phyloP scores from a whole-genome alignment of 2,888 invertebrate species.

The Pharmacophagus antenor region DNA sequence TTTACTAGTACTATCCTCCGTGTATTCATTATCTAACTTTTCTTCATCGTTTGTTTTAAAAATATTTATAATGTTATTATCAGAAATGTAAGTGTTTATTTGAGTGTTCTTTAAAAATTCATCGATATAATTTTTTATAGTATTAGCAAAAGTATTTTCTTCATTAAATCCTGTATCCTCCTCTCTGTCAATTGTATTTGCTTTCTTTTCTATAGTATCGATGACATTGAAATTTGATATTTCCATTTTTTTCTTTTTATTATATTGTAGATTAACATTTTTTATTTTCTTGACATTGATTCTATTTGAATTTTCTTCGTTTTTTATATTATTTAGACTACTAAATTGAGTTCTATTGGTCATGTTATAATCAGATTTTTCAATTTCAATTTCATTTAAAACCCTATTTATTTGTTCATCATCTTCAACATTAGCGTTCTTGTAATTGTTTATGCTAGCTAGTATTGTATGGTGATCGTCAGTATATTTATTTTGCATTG shows the following conservation, averaged over 20 bases:
- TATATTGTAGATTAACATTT: background rate
- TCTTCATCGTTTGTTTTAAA: constrained; percentile 31
- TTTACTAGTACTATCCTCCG: too few species aligned
- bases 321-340: constrained; percentile 18
- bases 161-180: constrained; percentile 36
- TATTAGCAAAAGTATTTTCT: constrained; percentile 50
- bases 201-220: constrained; percentile 52
- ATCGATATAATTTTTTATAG: constrained; percentile 56
- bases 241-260: constrained; percentile 33
- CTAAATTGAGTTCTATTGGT: constrained; percentile 13
- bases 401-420: constrained; percentile 53
- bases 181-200: constrained; percentile 43
- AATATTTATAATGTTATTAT: constrained; percentile 37
- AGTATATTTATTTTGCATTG: background rate
- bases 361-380: constrained; percentile 44
- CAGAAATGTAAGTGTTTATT: constrained; percentile 28
- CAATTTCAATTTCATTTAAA: constrained; percentile 60
- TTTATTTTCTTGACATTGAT: constrained; percentile 7
- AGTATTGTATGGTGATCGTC: background rate
- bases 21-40: background rate
- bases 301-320: constrained; percentile 5
- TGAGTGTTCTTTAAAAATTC: constrained; percentile 50
- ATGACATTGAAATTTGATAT: constrained; percentile 59
- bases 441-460: constrained; percentile 11
- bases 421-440: constrained; percentile 38